A percentile compares a stretch with the other conserved stretches of the same genome.
Evolutionary conservation across 2,113 vertebrate genomes (phyloP).

Genomic region (Chaetops frenatus): DNA sequence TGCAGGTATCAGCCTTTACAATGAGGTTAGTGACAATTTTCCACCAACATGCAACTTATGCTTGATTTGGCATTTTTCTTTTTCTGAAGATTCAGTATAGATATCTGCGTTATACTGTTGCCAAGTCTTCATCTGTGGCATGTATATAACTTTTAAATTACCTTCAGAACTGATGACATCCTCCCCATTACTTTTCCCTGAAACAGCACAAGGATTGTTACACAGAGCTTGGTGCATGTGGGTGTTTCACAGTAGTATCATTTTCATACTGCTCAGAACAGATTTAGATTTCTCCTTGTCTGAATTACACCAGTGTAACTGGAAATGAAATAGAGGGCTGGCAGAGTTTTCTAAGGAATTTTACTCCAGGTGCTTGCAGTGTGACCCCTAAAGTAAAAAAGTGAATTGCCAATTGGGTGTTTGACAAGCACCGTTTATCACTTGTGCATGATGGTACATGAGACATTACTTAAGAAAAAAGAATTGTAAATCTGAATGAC

Average conservation of each 20-base stretch:
- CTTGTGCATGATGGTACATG: neutral
- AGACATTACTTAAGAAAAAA: neutral
- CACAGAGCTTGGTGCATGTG: neutral
- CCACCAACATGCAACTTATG: neutral
- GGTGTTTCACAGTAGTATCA: neutral
- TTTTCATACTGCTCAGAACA: neutral
- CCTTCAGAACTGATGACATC: neutral
- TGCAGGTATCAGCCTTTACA: neutral
- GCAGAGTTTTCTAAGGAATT: neutral
- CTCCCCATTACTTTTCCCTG: neutral
- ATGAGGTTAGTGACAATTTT: neutral
- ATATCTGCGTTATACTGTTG: neutral
- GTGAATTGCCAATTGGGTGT: neutral
- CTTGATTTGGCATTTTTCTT: neutral
- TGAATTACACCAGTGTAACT: neutral
- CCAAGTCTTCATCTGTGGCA: neutral
- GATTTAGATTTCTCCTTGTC: neutral
- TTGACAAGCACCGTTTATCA: neutral
- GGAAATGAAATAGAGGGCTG: neutral
- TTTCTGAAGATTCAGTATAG: neutral
- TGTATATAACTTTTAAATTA: neutral
- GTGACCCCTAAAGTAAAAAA: neutral
- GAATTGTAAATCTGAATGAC: neutral
- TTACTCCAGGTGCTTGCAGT: neutral
- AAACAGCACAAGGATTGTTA: neutral